These are phyloP conservation scores for Drosophila bunnanda DNA, from an alignment of 2,888 invertebrate species.

Conservation along the genomic window DNA sequence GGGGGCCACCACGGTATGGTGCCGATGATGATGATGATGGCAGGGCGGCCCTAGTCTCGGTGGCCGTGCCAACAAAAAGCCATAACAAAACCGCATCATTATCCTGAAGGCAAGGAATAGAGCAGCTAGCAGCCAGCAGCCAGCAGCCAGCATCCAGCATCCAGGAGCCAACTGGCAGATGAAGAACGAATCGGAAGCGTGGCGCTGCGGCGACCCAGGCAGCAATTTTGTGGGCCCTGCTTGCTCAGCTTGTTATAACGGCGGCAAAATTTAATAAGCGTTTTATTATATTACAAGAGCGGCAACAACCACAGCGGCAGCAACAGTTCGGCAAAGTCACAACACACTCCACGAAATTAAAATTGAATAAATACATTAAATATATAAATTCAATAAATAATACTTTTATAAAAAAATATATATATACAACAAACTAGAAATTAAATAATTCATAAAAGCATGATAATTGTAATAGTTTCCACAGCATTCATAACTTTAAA, in stretches of 20 bases:
- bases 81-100: conserved; percentile 73
- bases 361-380: neutral
- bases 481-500: neutral
- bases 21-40: conserved; percentile 42
- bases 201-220: conserved; percentile 61
- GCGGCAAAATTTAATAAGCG: conserved; percentile 73
- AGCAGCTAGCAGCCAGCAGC: conserved; percentile 44
- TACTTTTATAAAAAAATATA: neutral
- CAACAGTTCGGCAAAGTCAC: conserved; percentile 24
- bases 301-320: conserved; percentile 25
- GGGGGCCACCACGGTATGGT: conserved; percentile 21
- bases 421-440: neutral
- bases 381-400: neutral
- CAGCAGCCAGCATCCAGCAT: conserved; percentile 16
- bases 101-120: conserved; percentile 68
- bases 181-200: conserved; percentile 55
- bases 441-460: neutral
- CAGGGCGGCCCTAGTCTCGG: conserved; percentile 8
- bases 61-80: conserved; percentile 60
- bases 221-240: conserved; percentile 66
- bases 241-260: conserved; percentile 59
- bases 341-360: conserved; percentile 11
- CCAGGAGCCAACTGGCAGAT: conserved; percentile 18
- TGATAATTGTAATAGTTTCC: neutral
- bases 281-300: conserved; percentile 72